A percentile compares a stretch with the other conserved stretches of the same genome.
These are phyloP conservation scores for Tauraco hartlaubi DNA, from an alignment of 2,797 vertebrate species.

Conservation along the genomic window DNA sequence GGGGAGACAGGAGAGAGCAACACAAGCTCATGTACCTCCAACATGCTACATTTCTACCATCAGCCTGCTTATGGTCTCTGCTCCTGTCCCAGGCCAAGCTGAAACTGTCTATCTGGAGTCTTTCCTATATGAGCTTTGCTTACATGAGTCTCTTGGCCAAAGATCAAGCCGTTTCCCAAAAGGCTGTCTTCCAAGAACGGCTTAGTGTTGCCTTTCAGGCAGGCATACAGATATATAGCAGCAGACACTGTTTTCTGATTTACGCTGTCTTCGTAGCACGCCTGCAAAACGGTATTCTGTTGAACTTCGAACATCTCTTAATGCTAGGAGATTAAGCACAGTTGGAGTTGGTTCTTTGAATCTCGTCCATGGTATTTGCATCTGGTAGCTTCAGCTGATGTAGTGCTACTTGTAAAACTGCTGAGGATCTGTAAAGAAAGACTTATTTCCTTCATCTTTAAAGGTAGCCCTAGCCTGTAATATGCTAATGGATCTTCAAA, in stretches of 20 bases:
- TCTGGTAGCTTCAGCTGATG: background rate
- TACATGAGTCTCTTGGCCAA: background rate
- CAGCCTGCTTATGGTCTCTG: background rate
- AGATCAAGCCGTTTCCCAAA: background rate
- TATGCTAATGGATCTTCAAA: background rate
- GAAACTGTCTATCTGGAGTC: background rate
- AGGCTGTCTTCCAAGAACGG: background rate
- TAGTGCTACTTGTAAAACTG: background rate
- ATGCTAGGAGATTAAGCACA: background rate
- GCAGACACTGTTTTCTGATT: background rate
- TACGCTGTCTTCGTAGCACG: fast-evolving
- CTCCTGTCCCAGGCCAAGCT: background rate
- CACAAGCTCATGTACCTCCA: background rate
- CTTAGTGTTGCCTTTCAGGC: background rate
- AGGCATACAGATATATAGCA: background rate
- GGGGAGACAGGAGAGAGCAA: background rate
- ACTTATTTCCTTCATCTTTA: background rate
- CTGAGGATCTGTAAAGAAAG: background rate
- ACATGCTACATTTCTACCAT: background rate
- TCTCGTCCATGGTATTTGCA: background rate
- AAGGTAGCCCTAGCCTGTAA: background rate
- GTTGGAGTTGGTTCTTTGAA: background rate
- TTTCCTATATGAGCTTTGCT: background rate
- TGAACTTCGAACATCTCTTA: background rate
- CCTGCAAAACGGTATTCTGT: background rate